phyloP scores from a whole-genome alignment of 2,888 invertebrate genomes.

The Agrochola lychnidis region DNA sequence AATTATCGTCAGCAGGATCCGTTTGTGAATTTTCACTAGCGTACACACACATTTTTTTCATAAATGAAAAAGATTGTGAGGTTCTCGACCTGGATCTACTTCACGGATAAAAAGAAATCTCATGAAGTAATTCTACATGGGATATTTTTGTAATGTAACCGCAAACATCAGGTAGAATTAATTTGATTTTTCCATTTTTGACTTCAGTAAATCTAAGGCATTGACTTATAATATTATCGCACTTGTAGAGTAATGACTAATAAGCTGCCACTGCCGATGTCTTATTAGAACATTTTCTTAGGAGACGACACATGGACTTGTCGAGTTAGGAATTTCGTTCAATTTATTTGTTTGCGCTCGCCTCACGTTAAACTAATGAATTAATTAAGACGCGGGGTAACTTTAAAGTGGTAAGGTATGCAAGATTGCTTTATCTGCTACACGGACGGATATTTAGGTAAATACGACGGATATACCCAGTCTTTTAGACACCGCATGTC shows the following conservation, averaged over 20 bases:
- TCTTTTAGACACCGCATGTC: background rate
- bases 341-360: slow-evolving; percentile 38
- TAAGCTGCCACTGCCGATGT: background rate
- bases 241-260: background rate
- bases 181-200: background rate
- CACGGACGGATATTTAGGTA: slow-evolving; percentile 5
- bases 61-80: too few species aligned
- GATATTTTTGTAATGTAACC: background rate
- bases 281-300: slow-evolving; percentile 23
- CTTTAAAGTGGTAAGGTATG: slow-evolving; percentile 41
- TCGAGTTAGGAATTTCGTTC: slow-evolving; percentile 32
- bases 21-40: too few species aligned
- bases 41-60: too few species aligned
- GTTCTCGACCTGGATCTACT: too few species aligned
- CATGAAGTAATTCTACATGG: too few species aligned
- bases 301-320: background rate
- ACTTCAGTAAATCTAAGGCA: background rate
- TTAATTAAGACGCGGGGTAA: slow-evolving; percentile 45
- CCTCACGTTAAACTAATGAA: slow-evolving; percentile 36
- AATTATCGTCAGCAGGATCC: background rate
- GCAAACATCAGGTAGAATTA: background rate
- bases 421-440: slow-evolving; percentile 35
- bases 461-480: slow-evolving; percentile 1
- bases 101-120: too few species aligned
- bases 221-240: background rate